Percentiles rank a stretch among this genome's conserved stretches.
These are phyloP conservation scores for Nomada fabriciana DNA, from an alignment of 2,888 invertebrate genomes.

Conservation along the genomic window DNA sequence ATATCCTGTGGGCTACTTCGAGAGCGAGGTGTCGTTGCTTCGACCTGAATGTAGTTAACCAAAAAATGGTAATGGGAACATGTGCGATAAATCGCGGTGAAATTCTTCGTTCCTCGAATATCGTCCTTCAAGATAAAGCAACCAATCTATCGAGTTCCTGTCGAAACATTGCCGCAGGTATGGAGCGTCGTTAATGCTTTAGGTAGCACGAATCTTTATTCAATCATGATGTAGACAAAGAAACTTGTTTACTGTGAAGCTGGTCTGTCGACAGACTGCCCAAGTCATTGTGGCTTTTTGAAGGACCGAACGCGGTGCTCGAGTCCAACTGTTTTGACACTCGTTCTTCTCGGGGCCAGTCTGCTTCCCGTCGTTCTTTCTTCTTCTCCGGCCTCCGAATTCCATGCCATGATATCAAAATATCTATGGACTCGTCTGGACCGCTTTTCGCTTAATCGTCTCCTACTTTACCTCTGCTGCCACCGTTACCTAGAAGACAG, in stretches of 20 bases:
- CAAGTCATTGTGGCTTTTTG: slow-evolving; percentile 46
- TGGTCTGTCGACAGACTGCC: slow-evolving; percentile 42
- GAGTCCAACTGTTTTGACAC: slow-evolving; percentile 64
- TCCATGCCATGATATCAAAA: slow-evolving; percentile 58
- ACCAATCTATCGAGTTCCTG: neutral
- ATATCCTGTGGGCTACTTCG: slow-evolving; percentile 8
- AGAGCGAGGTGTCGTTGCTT: too few species aligned
- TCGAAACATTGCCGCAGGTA: neutral
- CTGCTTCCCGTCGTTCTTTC: slow-evolving; percentile 23
- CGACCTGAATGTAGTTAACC: too few species aligned
- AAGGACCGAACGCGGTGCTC: slow-evolving; percentile 29
- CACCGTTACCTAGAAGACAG: slow-evolving; percentile 12
- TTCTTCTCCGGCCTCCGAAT: slow-evolving; percentile 53
- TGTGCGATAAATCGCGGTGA: neutral
- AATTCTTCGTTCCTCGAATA: neutral
- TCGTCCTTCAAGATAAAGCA: neutral
- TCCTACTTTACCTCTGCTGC: slow-evolving; percentile 16
- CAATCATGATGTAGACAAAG: slow-evolving; percentile 49
- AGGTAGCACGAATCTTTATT: slow-evolving; percentile 35
- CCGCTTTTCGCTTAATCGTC: slow-evolving; percentile 66
- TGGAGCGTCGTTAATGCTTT: neutral
- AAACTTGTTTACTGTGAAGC: slow-evolving; percentile 51
- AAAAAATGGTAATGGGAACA: too few species aligned
- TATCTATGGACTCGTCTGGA: slow-evolving; percentile 65
- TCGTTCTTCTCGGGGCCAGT: slow-evolving; percentile 41